phyloP scores from a whole-genome alignment of 2,113 vertebrate species.

The Hydrochoerus hydrochaeris region DNA sequence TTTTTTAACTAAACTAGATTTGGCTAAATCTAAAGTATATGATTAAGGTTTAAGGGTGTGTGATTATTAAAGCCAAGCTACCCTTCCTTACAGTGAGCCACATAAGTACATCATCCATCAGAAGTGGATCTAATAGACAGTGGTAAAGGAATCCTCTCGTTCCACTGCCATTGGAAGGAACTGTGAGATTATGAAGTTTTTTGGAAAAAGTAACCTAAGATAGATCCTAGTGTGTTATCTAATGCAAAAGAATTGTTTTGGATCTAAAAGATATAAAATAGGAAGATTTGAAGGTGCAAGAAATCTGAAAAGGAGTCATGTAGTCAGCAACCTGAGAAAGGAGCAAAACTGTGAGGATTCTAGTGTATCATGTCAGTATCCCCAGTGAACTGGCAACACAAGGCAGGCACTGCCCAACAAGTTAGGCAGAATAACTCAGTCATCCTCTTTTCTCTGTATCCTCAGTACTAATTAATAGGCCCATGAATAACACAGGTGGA shows the following conservation, averaged over 20 bases:
- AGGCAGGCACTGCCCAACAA: not conserved
- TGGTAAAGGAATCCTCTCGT: not conserved
- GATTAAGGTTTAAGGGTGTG: too few relatives aligned
- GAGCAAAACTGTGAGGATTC: not conserved
- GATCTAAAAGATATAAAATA: not conserved
- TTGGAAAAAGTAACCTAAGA: not conserved
- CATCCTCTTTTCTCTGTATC: not conserved
- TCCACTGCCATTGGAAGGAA: too few relatives aligned
- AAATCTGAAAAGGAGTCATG: not conserved
- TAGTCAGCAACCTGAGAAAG: not conserved
- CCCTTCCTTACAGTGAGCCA: too few relatives aligned
- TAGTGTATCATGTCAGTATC: not conserved
- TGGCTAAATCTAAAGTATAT: too few relatives aligned
- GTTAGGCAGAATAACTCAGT: accelerated
- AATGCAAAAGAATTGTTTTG: not conserved
- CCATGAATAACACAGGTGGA: not conserved
- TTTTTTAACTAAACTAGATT: too few relatives aligned
- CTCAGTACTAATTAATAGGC: not conserved
- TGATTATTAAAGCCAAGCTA: too few relatives aligned
- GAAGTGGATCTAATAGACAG: not conserved
- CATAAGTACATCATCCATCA: not conserved
- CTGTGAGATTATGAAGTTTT: not conserved
- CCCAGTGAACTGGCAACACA: not conserved
- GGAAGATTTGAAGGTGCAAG: not conserved
- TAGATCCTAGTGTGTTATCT: not conserved